Conservation (phyloP, 2,113 vertebrate genomes). For the Leucopternis melanops region DNA sequence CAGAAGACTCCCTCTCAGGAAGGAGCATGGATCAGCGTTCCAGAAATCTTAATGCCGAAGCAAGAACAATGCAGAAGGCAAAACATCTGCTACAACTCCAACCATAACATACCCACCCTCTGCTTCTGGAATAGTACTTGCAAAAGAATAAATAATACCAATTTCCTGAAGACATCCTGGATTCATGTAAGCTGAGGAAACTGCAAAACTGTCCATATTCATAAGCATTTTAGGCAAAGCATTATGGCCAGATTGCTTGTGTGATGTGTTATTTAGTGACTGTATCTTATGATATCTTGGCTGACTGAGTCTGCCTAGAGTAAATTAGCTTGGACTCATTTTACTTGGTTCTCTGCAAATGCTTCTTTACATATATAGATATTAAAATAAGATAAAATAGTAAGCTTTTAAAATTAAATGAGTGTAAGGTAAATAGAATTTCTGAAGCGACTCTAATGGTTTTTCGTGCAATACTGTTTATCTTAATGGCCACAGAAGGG, state of each 20-base stretch:
- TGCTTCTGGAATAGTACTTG: background rate
- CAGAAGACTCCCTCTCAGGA: background rate
- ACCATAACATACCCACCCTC: background rate
- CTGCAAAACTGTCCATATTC: background rate
- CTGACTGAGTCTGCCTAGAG: conserved; percentile 4
- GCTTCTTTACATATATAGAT: conserved; percentile 22
- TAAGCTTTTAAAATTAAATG: conserved; percentile 51
- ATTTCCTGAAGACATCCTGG: background rate
- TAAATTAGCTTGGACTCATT: conserved; percentile 26
- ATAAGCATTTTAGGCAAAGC: conserved; percentile 23
- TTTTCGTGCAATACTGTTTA: background rate
- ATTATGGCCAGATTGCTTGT: background rate
- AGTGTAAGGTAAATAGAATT: conserved; percentile 33
- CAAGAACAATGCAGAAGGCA: background rate
- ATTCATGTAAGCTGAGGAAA: background rate
- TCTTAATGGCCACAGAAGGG: background rate
- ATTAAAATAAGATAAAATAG: conserved; percentile 45
- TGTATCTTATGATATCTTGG: background rate
- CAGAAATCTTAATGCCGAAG: background rate
- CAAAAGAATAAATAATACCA: background rate
- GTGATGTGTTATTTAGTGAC: conserved; percentile 1
- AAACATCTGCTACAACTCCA: background rate
- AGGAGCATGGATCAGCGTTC: background rate
- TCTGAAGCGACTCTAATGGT: background rate
- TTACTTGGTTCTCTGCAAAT: conserved; percentile 41